Evolutionary conservation across 2,888 invertebrate species (phyloP).

Genomic region (Cyaniris semiargus): DNA sequence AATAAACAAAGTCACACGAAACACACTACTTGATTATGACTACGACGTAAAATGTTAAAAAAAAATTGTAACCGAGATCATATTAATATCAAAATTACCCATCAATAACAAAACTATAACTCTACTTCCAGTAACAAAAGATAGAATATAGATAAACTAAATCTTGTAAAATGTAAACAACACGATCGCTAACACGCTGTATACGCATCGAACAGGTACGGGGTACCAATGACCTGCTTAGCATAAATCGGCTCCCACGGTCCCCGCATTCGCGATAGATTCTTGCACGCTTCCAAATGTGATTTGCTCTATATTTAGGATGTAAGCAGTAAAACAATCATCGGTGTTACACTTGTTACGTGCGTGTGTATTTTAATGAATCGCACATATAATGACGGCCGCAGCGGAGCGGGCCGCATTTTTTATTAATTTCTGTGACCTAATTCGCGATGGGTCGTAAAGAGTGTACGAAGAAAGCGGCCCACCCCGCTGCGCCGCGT

Average conservation of each 20-base stretch:
- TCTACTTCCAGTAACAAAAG: not conserved
- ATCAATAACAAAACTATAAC: not conserved
- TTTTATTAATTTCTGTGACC: not conserved
- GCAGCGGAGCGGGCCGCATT: not conserved
- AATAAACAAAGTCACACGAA: no score
- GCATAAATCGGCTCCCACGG: constrained; percentile 76
- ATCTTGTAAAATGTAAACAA: not conserved
- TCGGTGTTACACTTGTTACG: constrained; percentile 67
- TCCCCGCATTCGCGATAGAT: constrained; percentile 70
- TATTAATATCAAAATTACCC: no score
- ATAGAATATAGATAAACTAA: not conserved
- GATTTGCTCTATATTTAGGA: constrained; percentile 80
- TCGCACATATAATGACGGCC: not conserved
- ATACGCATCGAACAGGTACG: constrained; percentile 62
- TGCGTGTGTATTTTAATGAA: constrained; percentile 44
- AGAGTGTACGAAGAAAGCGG: not conserved
- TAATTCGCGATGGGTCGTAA: not conserved
- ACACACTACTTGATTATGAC: no score
- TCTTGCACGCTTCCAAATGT: constrained; percentile 75
- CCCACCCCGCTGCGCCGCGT: not conserved
- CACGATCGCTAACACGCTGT: constrained; percentile 53
- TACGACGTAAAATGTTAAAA: no score
- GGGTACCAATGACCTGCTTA: constrained; percentile 79
- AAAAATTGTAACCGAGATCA: no score
- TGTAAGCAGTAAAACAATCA: constrained; percentile 72